These are phyloP conservation scores for Mergus octosetaceus DNA, from an alignment of 2,797 vertebrate species.

Conservation along the genomic window DNA sequence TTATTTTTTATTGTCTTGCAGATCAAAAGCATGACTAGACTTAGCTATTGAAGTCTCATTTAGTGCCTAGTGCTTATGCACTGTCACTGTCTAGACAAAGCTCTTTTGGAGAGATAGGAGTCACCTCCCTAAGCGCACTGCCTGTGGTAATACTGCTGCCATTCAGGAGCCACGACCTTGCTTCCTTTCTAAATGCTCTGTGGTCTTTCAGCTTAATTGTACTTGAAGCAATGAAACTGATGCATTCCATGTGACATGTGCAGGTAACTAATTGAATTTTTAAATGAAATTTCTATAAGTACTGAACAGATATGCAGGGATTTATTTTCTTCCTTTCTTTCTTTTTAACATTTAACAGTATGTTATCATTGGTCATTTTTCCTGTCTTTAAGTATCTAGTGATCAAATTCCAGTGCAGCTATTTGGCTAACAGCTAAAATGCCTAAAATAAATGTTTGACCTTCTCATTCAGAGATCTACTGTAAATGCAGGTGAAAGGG, in stretches of 20 bases:
- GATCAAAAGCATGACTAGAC: slow-evolving; percentile 8
- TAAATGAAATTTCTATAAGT: slow-evolving; percentile 26
- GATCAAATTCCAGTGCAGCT: background rate
- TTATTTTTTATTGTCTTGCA: slow-evolving; percentile 37
- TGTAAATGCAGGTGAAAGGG: background rate
- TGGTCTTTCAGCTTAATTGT: slow-evolving; percentile 1
- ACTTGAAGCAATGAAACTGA: slow-evolving; percentile 43
- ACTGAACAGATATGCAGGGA: background rate
- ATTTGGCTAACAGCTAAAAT: slow-evolving; percentile 10
- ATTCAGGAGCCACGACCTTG: background rate
- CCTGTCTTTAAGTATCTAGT: slow-evolving; percentile 11
- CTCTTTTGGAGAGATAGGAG: background rate
- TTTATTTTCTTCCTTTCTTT: slow-evolving; percentile 24
- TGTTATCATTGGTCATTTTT: background rate
- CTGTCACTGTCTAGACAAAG: background rate
- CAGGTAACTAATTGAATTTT: slow-evolving; percentile 43
- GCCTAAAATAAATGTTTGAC: slow-evolving; percentile 5
- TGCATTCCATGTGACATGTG: slow-evolving; percentile 16
- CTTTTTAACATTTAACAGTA: slow-evolving; percentile 12
- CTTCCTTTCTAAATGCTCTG: background rate
- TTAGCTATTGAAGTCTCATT: background rate
- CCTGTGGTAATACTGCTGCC: background rate
- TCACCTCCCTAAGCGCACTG: background rate
- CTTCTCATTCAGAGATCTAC: background rate
- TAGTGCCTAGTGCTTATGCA: background rate